phyloP scores from a whole-genome alignment of 2,888 invertebrate genomes.

The Isotomurus palustris region DNA sequence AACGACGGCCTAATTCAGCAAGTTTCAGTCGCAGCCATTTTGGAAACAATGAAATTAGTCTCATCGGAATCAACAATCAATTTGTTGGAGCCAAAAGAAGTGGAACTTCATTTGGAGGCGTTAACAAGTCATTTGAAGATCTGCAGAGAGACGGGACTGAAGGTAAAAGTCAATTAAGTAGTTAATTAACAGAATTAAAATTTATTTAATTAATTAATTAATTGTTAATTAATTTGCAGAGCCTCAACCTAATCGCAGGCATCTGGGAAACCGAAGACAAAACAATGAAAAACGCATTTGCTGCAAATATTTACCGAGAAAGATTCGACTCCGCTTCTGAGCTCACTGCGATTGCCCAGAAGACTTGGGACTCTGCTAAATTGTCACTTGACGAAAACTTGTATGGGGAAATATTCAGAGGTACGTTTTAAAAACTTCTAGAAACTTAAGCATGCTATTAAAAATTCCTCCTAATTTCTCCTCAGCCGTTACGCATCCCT shows the following conservation, averaged over 20 bases:
- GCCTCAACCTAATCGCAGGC: conserved; percentile 10
- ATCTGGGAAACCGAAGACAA: conserved; percentile 12
- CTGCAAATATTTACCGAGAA: conserved; percentile 30
- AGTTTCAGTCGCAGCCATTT: conserved; percentile 70
- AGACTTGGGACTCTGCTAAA: conserved; percentile 19
- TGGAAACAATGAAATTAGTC: conserved; percentile 69
- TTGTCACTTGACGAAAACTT: conserved; percentile 18
- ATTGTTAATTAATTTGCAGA: not conserved
- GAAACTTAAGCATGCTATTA: not conserved
- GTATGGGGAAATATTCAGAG: conserved; percentile 16
- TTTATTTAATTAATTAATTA: conserved; percentile 1
- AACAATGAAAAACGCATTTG: conserved; percentile 12
- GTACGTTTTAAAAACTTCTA: not conserved
- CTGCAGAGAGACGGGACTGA: conserved; percentile 73
- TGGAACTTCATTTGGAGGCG: conserved; percentile 68
- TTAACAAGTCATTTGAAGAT: conserved; percentile 66
- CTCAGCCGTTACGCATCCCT: conserved; percentile 67
- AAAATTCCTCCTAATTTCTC: not conserved
- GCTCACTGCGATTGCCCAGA: conserved; percentile 32
- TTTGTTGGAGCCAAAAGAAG: conserved; percentile 54
- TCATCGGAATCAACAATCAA: not conserved
- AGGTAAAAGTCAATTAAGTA: conserved; percentile 47
- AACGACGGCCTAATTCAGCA: conserved; percentile 68
- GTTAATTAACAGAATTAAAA: conserved; percentile 1
- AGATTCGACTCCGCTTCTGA: conserved; percentile 34